These are phyloP conservation scores for Chlorops oryzae DNA, from an alignment of 1,140 invertebrate genomes.

Conservation along the genomic window DNA sequence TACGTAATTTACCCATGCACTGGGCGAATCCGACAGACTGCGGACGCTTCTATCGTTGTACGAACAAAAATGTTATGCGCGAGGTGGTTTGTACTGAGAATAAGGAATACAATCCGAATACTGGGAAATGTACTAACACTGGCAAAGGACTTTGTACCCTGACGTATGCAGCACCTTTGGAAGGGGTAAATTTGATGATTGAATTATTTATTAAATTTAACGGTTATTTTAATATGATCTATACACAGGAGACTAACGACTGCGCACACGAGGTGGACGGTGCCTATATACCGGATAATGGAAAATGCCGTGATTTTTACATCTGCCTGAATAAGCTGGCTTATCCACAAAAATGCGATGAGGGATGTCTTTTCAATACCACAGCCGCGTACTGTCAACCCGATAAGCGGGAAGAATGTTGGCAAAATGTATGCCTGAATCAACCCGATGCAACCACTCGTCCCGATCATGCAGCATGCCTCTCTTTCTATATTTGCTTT, in stretches of 20 bases:
- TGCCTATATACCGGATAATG: constrained; percentile 21
- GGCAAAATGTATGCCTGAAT: constrained; percentile 21
- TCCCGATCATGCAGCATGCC: constrained; percentile 14
- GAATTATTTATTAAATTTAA: not conserved
- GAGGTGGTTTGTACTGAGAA: constrained; percentile 25
- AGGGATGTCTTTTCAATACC: constrained; percentile 26
- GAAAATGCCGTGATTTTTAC: constrained; percentile 25
- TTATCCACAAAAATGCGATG: constrained; percentile 21
- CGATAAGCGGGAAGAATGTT: constrained; percentile 20
- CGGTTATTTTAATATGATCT: not conserved
- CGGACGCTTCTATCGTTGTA: constrained; percentile 33
- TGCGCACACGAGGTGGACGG: constrained; percentile 28
- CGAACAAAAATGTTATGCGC: constrained; percentile 25
- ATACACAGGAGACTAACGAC: constrained; percentile 15
- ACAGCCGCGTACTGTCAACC: constrained; percentile 16
- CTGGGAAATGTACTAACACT: constrained; percentile 25
- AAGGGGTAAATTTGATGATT: constrained; percentile 8
- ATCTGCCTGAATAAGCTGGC: constrained; percentile 31
- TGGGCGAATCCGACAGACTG: constrained; percentile 38
- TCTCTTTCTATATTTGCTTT: constrained; percentile 25
- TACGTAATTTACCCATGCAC: constrained; percentile 27
- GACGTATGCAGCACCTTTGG: constrained; percentile 23
- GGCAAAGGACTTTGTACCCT: constrained; percentile 31
- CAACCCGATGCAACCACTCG: constrained; percentile 7
- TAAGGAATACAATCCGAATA: constrained; percentile 35